A percentile compares a stretch with the other conserved stretches of the same genome.
Conservation (phyloP, 1,140 invertebrate genomes). For the Procambarus clarkii region DNA sequence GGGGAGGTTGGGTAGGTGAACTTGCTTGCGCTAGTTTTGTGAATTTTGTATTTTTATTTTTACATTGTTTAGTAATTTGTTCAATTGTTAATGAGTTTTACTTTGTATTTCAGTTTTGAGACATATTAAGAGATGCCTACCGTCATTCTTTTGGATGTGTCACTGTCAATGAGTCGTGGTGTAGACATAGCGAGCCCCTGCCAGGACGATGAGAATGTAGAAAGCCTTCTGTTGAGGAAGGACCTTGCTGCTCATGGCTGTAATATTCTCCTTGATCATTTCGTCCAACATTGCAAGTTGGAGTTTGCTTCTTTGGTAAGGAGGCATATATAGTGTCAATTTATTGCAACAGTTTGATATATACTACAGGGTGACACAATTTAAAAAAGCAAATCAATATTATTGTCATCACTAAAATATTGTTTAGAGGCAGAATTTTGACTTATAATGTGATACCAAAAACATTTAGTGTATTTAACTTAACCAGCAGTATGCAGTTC, state of each 20-base stretch:
- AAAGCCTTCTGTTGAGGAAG: conserved; percentile 81
- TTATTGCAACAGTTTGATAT: not conserved
- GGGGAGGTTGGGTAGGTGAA: too few relatives aligned
- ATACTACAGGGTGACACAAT: not conserved
- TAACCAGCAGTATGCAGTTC: too few relatives aligned
- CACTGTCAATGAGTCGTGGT: conserved; percentile 85
- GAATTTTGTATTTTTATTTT: too few relatives aligned
- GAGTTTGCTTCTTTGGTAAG: conserved; percentile 93
- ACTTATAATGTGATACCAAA: too few relatives aligned
- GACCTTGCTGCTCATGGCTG: conserved; percentile 88
- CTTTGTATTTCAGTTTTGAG: not conserved
- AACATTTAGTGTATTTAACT: too few relatives aligned
- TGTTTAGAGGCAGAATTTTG: too few relatives aligned
- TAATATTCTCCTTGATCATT: conserved; percentile 88
- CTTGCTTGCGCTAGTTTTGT: too few relatives aligned
- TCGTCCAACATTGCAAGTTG: conserved; percentile 87
- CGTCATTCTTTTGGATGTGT: conserved; percentile 86
- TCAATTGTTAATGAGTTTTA: not conserved
- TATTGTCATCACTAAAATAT: too few relatives aligned
- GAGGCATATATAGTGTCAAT: conserved; percentile 25
- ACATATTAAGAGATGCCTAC: conserved; percentile 82
- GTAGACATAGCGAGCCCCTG: conserved; percentile 75
- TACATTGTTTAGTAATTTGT: too few relatives aligned
- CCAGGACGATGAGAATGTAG: conserved; percentile 77
- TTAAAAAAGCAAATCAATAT: too few relatives aligned